These are phyloP conservation scores for Xiphorhynchus erythropygius DNA, from an alignment of 2,797 vertebrate genomes.

Conservation along the genomic window DNA sequence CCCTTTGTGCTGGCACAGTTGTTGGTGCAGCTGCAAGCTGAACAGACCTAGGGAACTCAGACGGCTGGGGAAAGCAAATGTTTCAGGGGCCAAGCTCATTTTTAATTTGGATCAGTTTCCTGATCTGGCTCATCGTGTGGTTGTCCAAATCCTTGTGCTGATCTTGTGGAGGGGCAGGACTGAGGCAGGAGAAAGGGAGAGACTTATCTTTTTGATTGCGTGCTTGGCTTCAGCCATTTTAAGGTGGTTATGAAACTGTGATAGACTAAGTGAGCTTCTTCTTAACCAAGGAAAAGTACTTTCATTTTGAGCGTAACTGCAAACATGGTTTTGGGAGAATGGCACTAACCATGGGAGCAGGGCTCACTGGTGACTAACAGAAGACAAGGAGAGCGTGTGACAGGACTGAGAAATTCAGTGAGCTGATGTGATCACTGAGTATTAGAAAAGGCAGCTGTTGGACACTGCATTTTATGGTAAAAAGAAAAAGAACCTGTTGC, in stretches of 20 bases:
- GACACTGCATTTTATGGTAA: background rate
- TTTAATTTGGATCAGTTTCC: conserved; percentile 41
- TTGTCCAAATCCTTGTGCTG: conserved; percentile 18
- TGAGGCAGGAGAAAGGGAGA: background rate
- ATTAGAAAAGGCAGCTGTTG: background rate
- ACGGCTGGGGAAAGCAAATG: conserved; percentile 12
- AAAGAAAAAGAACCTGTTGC: background rate
- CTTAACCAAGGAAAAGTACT: background rate
- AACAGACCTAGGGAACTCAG: background rate
- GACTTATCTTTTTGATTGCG: background rate
- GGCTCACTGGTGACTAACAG: background rate
- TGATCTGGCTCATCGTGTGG: background rate
- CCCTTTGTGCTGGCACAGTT: conserved; percentile 24
- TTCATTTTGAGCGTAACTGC: background rate
- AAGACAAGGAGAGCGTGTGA: background rate
- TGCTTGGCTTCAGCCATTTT: background rate
- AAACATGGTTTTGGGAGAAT: background rate
- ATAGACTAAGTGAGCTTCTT: background rate
- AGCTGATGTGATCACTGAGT: background rate
- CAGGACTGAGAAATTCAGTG: background rate
- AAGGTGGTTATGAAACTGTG: background rate
- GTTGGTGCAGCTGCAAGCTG: conserved; percentile 5
- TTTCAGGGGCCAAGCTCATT: background rate
- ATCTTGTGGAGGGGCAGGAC: background rate
- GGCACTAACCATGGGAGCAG: background rate